These are phyloP conservation scores for Mobula hypostoma DNA, from an alignment of 2,113 vertebrate species.

Conservation along the genomic window DNA sequence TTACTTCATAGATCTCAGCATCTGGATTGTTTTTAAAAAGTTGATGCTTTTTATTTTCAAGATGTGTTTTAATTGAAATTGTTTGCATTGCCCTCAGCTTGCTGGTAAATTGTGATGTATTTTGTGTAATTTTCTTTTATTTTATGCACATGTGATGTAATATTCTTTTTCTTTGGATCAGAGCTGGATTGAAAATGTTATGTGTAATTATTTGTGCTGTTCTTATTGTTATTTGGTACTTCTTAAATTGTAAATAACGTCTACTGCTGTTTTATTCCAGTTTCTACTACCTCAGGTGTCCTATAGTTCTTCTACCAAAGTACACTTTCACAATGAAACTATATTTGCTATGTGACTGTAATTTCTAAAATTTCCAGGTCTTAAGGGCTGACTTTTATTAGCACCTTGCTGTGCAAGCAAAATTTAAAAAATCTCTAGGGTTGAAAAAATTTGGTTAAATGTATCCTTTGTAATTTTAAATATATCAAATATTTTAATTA, in stretches of 20 bases:
- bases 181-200: constrained; percentile 83
- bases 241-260: constrained; percentile 72
- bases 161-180: constrained; percentile 79
- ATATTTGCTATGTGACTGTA: constrained; percentile 72
- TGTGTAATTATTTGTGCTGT: constrained; percentile 73
- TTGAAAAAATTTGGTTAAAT: constrained; percentile 78
- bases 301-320: constrained; percentile 92
- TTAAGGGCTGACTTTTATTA: constrained; percentile 84
- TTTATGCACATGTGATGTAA: constrained; percentile 73
- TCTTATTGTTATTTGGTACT: constrained; percentile 81
- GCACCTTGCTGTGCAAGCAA: constrained; percentile 84
- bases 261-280: constrained; percentile 85
- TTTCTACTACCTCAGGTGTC: constrained; percentile 93
- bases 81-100: constrained; percentile 62
- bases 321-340: constrained; percentile 78
- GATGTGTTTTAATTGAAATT: constrained; percentile 59
- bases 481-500: constrained; percentile 82
- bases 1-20: constrained; percentile 69
- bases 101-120: constrained; percentile 66
- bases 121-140: constrained; percentile 45
- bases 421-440: constrained; percentile 77
- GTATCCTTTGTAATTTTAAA: constrained; percentile 82
- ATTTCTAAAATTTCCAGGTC: constrained; percentile 82
- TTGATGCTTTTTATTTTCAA: constrained; percentile 47
- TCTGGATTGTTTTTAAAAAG: constrained; percentile 66